phyloP scores from a whole-genome alignment of 2,113 vertebrate species.

The Chaenogobius annularis region DNA sequence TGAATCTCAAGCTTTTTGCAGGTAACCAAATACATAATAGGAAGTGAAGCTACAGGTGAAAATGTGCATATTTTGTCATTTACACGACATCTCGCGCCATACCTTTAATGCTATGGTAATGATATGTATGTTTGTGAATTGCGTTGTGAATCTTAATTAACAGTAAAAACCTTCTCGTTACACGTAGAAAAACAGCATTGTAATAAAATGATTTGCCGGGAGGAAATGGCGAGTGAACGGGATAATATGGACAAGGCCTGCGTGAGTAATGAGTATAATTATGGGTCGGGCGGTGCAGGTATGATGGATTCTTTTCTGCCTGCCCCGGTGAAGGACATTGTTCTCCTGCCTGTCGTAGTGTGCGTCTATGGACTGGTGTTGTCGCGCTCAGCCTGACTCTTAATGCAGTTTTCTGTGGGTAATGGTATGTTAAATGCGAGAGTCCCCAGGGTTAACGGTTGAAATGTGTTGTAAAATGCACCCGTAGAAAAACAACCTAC shows the following conservation, averaged over 20 bases:
- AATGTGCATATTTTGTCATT: neutral
- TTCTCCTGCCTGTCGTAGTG: constrained; percentile 14
- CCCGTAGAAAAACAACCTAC: constrained; percentile 26
- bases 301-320: constrained; percentile 63
- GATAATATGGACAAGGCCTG: constrained; percentile 51
- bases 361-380: constrained; percentile 15
- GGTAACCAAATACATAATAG: no score
- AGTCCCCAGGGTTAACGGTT: constrained; percentile 48
- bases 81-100: neutral
- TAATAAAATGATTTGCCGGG: constrained; percentile 1
- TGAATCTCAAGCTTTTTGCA: neutral
- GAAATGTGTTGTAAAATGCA: constrained; percentile 46
- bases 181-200: neutral
- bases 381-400: constrained; percentile 34
- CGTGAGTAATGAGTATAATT: constrained; percentile 76
- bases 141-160: neutral
- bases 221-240: constrained; percentile 42
- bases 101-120: neutral
- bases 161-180: neutral
- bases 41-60: no score
- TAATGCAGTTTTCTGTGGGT: constrained; percentile 57
- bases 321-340: constrained; percentile 55
- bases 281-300: constrained; percentile 54
- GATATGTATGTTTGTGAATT: neutral
- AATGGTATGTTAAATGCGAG: constrained; percentile 64